Evolutionary conservation across 2,888 invertebrate genomes (phyloP), one percentile per base, ranked within the genome.

Genomic region (Acleris emargana): DNA sequence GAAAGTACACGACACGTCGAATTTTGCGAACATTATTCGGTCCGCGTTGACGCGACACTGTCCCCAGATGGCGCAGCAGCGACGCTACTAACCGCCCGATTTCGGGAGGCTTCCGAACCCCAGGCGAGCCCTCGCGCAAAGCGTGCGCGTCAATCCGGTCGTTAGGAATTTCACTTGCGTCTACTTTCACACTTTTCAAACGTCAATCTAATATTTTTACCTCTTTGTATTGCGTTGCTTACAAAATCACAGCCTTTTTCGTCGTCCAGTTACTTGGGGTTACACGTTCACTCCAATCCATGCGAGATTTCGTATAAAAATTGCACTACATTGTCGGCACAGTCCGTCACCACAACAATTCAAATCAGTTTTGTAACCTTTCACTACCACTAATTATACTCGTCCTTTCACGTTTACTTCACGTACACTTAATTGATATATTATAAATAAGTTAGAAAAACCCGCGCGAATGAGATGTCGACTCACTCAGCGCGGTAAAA

Each of bases 1-100:
- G 88, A 89, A 89, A 87, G 88, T 88, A 83, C 80, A 80, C 71
- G 89, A 89, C 89, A 91, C 89, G 89, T 88, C 62, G 58, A 85
- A 83, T 71, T 79, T 78, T 73, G 75, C 77, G 71, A 87, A 82
- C 87, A 86, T 88, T 87, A 75, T 84, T 79, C 74, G 69, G 70
- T 72, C 72, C 78, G 83, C 76, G 76, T 87, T 89, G 86, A 83
- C 76, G 72, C 76, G 69, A 77, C 71, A 80, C 76, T 76, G 75
- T 75, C 73, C 74, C 73, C 76, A 89, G 90, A 82, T 86, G 91
- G 89, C 91, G 91, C 87, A 75, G 73, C 78, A 72, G 77, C 73
- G 72, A 73, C 72, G 67, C 75, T 72, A 67, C 73, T 73, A 79
- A 62, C 71, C 80, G 76, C 70, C 80, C 73, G 69, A 77, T 72